Evolutionary conservation across 2,888 invertebrate species (phyloP), one percentile per base, ranked within the genome.

Genomic region (Tetragonisca angustula): DNA sequence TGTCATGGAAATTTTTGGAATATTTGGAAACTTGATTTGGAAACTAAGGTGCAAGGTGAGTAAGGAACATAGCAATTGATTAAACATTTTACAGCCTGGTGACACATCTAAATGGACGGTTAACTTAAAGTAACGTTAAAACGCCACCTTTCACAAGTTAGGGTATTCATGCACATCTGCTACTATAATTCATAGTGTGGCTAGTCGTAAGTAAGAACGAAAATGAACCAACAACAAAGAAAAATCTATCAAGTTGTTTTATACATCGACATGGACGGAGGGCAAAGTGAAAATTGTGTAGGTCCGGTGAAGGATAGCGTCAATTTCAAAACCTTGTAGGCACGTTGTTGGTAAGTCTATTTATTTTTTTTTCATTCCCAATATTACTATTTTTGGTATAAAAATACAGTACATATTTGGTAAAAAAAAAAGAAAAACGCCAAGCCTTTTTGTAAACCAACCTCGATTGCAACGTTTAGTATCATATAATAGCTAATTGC

Each of bases 291-390:
- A 79, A 88, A 76, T 88, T 87, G 85, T 87, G 82, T 91, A 91
- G 89, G 87, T 89, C 88, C 86, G 85, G 79, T 91, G 89, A 88
- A 84, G 92, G 87, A 91, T 90, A 90, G 81, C 88, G 89, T 89
- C 90, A 91, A 89, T 91, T 92, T 92, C 89, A 90, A 92, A 92
- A 92, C 89, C 91, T 92, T 92, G 91, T 91, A 92, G 89, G 87
- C 88, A 90, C 87, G 81, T 91, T 80, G 79, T 90, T 76, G 92
- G 92, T 93, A 93, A 93, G 92, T 93, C 81, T 86, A 82, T 84
- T 76, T 83, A 91, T 73, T 86, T 85, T 80, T 86, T 83, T 87
- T 83, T 68, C 64, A 61, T 76, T 76, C 9, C 9, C 78, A 80
- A 67, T 84, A 73, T 74, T 68, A 79, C 27, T 81, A 84, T 54